phyloP scores from a whole-genome alignment of 2,113 vertebrate species.

The Xiphias gladius region DNA sequence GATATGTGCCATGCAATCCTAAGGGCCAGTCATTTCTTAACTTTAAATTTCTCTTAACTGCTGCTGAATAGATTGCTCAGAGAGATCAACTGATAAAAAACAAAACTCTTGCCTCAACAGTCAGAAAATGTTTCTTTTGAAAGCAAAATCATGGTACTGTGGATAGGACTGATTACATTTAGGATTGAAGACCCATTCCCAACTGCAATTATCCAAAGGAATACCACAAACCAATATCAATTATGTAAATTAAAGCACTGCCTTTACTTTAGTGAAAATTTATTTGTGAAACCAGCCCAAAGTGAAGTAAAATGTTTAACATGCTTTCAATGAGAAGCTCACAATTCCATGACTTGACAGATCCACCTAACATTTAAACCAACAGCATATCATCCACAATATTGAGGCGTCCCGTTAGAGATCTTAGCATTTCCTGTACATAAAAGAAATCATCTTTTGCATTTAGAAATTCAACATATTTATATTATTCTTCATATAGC shows the following conservation, averaged over 20 bases:
- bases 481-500: slow-evolving; percentile 86
- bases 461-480: slow-evolving; percentile 84
- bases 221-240: slow-evolving; percentile 31
- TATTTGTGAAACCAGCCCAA: slow-evolving; percentile 66
- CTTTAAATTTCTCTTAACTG: slow-evolving; percentile 28
- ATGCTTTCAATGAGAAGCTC: slow-evolving; percentile 76
- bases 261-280: slow-evolving; percentile 61
- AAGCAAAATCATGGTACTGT: slow-evolving; percentile 14
- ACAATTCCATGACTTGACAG: slow-evolving; percentile 64
- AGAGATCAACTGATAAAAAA: slow-evolving; percentile 27
- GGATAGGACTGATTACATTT: slow-evolving; percentile 18
- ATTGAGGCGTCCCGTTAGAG: slow-evolving; percentile 76
- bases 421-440: slow-evolving; percentile 79
- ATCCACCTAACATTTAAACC: slow-evolving; percentile 73
- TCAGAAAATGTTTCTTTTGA: not conserved
- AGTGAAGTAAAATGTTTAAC: slow-evolving; percentile 66
- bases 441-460: slow-evolving; percentile 78
- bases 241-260: slow-evolving; percentile 60
- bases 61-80: slow-evolving; percentile 30
- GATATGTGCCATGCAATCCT: slow-evolving; percentile 69
- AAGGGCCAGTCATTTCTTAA: slow-evolving; percentile 17
- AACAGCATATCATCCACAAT: slow-evolving; percentile 76
- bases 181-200: slow-evolving; percentile 27
- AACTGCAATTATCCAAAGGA: slow-evolving; percentile 39
- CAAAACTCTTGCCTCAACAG: slow-evolving; percentile 2